phyloP scores from a whole-genome alignment of 92 coral and sea anemone species.

The Scolanthus callimorphus region DNA sequence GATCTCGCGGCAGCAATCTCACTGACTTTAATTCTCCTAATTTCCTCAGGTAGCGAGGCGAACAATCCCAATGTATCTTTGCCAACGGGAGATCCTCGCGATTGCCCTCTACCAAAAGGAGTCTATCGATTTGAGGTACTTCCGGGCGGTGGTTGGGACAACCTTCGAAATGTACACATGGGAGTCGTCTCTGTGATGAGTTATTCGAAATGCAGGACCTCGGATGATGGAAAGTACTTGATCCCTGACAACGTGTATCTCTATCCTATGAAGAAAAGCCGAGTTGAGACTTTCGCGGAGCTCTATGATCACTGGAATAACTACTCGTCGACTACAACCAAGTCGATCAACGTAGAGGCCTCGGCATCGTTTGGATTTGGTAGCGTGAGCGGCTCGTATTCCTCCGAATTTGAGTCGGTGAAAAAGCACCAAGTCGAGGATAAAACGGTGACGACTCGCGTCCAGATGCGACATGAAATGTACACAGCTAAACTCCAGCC shows the following conservation, averaged over 20 bases:
- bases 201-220: conserved; percentile 68
- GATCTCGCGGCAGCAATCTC: too few relatives aligned
- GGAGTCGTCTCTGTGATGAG: conserved; percentile 68
- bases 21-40: too few relatives aligned
- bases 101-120: conserved; percentile 39
- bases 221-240: conserved; percentile 80
- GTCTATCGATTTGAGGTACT: conserved; percentile 75
- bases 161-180: conserved; percentile 68
- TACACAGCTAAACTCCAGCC: conserved; percentile 73
- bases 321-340: conserved; percentile 68
- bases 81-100: conserved; percentile 69
- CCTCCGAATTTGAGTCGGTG: conserved; percentile 63
- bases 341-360: conserved; percentile 59
- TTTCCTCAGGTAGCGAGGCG: too few relatives aligned
- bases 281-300: conserved; percentile 55
- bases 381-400: conserved; percentile 66
- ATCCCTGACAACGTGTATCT: conserved; percentile 72
- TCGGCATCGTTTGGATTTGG: conserved; percentile 41
- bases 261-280: conserved; percentile 70
- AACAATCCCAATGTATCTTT: too few relatives aligned
- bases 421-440: conserved; percentile 88
- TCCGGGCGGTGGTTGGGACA: conserved; percentile 92
- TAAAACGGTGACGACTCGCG: conserved; percentile 84
- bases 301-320: conserved; percentile 78
- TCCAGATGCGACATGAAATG: conserved; percentile 62